Evolutionary conservation across 1,140 invertebrate genomes (phyloP).

Genomic region (Nymphalis io): DNA sequence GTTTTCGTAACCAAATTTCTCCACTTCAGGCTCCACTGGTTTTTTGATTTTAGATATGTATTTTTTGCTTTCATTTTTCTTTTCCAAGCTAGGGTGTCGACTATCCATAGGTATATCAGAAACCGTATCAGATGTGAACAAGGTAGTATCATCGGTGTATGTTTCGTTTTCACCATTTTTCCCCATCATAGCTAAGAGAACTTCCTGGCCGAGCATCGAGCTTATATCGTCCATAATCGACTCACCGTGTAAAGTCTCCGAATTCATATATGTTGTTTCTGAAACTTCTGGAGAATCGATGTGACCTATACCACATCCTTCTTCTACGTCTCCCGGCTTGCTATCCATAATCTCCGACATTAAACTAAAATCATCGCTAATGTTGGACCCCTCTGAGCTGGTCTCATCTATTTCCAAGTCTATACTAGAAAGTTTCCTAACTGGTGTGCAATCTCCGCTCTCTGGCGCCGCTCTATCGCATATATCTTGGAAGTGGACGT

Average conservation of each 20-base stretch:
- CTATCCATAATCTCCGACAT: conserved; percentile 84
- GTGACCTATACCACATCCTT: conserved; percentile 85
- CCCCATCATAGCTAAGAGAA: conserved; percentile 83
- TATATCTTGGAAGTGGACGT: conserved; percentile 65
- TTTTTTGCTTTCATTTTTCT: conserved; percentile 70
- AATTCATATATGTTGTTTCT: conserved; percentile 84
- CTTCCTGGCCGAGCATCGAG: conserved; percentile 85
- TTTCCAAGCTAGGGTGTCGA: conserved; percentile 76
- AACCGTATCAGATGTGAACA: conserved; percentile 83
- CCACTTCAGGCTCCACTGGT: conserved; percentile 77
- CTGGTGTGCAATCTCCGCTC: conserved; percentile 68
- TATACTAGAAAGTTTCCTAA: conserved; percentile 66
- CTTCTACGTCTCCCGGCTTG: conserved; percentile 80
- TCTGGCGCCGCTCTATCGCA: conserved; percentile 52
- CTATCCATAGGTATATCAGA: conserved; percentile 78
- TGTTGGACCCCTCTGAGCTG: conserved; percentile 84
- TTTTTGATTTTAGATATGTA: conserved; percentile 77
- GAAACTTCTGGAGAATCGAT: conserved; percentile 91
- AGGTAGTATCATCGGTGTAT: conserved; percentile 84
- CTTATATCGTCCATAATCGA: conserved; percentile 89
- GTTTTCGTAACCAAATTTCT: conserved; percentile 86
- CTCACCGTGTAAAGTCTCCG: conserved; percentile 86
- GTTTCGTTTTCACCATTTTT: conserved; percentile 84
- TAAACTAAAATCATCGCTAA: conserved; percentile 85
- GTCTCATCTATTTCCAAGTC: conserved; percentile 70